Evolutionary conservation across 2,797 vertebrate species (phyloP).

Genomic region (Monodelphis domestica): DNA sequence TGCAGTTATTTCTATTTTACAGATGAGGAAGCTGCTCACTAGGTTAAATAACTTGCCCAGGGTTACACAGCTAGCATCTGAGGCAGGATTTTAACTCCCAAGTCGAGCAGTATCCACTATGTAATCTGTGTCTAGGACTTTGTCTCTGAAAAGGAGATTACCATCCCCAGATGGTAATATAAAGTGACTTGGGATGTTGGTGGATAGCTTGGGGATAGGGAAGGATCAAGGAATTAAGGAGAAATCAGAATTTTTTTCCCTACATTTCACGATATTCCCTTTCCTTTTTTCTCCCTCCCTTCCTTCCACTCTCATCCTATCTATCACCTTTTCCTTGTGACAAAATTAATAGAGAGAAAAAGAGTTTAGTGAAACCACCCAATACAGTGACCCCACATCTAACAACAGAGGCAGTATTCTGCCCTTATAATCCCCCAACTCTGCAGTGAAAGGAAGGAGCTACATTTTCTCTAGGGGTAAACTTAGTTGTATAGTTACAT

Average conservation of each 20-base stretch:
- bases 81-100: not conserved
- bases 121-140: not conserved
- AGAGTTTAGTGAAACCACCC: not conserved
- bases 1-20: not conserved
- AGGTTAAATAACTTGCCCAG: not conserved
- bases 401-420: not conserved
- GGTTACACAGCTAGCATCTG: not conserved
- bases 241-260: too few relatives aligned
- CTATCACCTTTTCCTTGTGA: not conserved
- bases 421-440: not conserved
- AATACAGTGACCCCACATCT: not conserved
- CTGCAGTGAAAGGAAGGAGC: not conserved
- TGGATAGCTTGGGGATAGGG: not conserved
- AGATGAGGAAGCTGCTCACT: not conserved
- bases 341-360: not conserved
- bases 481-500: not conserved
- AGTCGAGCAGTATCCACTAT: not conserved
- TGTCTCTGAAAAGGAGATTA: not conserved
- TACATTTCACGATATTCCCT: not conserved
- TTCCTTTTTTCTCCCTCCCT: not conserved
- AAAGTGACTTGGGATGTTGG: not conserved
- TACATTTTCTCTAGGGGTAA: not conserved
- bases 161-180: not conserved
- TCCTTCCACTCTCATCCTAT: too few relatives aligned
- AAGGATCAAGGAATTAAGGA: not conserved